Conservation (phyloP, 2,888 invertebrate species). For the Oscheius sp. region DNA sequence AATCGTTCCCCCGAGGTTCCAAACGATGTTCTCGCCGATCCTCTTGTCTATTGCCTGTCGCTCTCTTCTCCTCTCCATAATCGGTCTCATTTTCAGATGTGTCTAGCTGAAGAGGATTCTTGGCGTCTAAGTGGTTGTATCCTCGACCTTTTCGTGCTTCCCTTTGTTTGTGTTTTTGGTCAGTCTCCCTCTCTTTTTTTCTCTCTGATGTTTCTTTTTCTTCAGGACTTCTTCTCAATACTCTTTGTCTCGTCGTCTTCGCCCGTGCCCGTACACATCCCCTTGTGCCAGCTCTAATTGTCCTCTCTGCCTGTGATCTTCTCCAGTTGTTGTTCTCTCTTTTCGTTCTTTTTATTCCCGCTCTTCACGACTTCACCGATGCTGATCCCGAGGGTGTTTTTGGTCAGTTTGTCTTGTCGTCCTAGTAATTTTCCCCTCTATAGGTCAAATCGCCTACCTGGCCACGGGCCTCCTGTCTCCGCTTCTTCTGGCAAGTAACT, state of each 20-base stretch:
- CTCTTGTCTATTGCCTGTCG: neutral
- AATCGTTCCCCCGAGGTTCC: slow-evolving; percentile 16
- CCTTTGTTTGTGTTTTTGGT: slow-evolving; percentile 65
- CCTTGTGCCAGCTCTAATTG: slow-evolving; percentile 61
- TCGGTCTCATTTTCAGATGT: slow-evolving; percentile 42
- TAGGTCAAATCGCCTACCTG: slow-evolving; percentile 68
- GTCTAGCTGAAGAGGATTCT: slow-evolving; percentile 47
- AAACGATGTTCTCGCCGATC: neutral
- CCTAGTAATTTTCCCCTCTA: slow-evolving; percentile 10
- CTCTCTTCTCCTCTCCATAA: neutral
- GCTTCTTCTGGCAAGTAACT: slow-evolving; percentile 66
- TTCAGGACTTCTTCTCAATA: slow-evolving; percentile 63
- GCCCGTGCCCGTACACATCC: slow-evolving; percentile 46
- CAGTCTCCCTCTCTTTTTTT: neutral
- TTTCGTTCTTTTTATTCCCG: slow-evolving; percentile 70
- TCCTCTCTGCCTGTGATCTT: slow-evolving; percentile 68
- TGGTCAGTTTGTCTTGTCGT: slow-evolving; percentile 7
- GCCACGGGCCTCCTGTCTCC: slow-evolving; percentile 68
- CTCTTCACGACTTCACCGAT: slow-evolving; percentile 67
- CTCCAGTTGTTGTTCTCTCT: slow-evolving; percentile 70
- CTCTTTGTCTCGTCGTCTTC: slow-evolving; percentile 66
- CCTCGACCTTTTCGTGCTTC: slow-evolving; percentile 67
- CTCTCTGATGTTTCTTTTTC: too few relatives aligned
- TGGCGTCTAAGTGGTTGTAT: slow-evolving; percentile 65
- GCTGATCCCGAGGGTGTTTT: slow-evolving; percentile 45